Evolutionary conservation across 2,888 invertebrate species (phyloP).

Genomic region (Morpho helenor): DNA sequence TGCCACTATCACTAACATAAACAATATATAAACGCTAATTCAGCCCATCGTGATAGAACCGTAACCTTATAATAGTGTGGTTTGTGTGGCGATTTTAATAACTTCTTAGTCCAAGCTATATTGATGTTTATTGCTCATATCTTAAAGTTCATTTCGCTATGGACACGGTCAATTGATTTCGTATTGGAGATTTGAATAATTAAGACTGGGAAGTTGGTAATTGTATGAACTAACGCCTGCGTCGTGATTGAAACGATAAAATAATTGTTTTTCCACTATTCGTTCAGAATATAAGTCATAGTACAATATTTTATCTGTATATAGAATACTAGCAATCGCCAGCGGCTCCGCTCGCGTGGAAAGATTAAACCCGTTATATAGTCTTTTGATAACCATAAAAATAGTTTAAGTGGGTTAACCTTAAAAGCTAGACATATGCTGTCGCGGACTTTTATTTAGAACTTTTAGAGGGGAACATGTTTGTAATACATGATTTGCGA

Average conservation of each 20-base stretch:
- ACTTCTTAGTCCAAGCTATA: slow-evolving; percentile 8
- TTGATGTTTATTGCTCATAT: slow-evolving; percentile 8
- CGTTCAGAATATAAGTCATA: neutral
- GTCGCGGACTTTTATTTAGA: too few relatives aligned
- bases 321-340: too few relatives aligned
- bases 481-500: too few relatives aligned
- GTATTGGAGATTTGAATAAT: slow-evolving; percentile 25
- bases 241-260: slow-evolving; percentile 9
- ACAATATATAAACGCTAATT: neutral
- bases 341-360: too few relatives aligned
- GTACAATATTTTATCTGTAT: too few relatives aligned
- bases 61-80: slow-evolving; percentile 12
- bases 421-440: too few relatives aligned
- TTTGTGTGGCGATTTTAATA: slow-evolving; percentile 23
- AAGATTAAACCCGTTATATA: too few relatives aligned
- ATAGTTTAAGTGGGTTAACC: too few relatives aligned
- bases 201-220: slow-evolving; percentile 23
- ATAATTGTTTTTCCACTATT: slow-evolving; percentile 1
- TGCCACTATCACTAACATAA: neutral
- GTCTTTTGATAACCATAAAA: too few relatives aligned
- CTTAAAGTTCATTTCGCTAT: slow-evolving; percentile 20
- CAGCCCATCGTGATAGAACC: slow-evolving; percentile 1
- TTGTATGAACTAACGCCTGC: slow-evolving; percentile 23
- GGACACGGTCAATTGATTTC: slow-evolving; percentile 18
- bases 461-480: too few relatives aligned